Evolutionary conservation across 2,797 vertebrate species (phyloP), one percentile per base, ranked within the genome.

Genomic region (Crenichthys baileyi): DNA sequence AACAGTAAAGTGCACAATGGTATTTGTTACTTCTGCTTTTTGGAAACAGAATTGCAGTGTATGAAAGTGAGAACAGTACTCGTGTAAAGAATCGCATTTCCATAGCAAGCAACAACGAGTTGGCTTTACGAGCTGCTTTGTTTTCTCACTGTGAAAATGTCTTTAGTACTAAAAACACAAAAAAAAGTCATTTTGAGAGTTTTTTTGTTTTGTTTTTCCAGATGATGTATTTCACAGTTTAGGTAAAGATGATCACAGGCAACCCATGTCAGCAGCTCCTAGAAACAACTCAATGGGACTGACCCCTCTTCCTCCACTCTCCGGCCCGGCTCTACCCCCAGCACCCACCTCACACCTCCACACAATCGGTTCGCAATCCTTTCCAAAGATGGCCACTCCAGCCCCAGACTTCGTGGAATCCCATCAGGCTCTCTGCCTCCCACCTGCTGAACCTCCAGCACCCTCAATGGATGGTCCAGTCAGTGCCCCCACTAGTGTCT

Each of bases 201-300:
- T 41, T 80, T 26, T 83, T 73, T 81, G 26, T 84, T 78, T 80
- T 13, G 79, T 73, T 88, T 65, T 48, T 79, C 65, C 84, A 99
- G 98, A 97, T 87, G 98, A 99, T 72, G 97, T 98, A 75, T 99
- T 99, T 94, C 98, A 99, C 85, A 97, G 94, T 92, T 89, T 98
- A 89, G 96, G 91, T 94, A 97, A 98, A 95, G 97, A 99, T 84
- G 97, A 99, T 89, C 97, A 97, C 80, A 92, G 97, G 91, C 97
- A 96, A 85, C 89, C 96, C 24, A 86, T 94, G 24, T 95, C 97
- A 2, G 86, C 95, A n/a, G 93, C 95, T 80, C 96, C 97, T 3
- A 94, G 97, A 90, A 98, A 94, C 87, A 96, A 96, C 89, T 96
- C 97, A 83, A 96, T 97, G 0, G 96, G 96, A 85, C 94, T 98